These are phyloP conservation scores for Macrophya alboannulata DNA, from an alignment of 2,888 invertebrate species.

Conservation along the genomic window DNA sequence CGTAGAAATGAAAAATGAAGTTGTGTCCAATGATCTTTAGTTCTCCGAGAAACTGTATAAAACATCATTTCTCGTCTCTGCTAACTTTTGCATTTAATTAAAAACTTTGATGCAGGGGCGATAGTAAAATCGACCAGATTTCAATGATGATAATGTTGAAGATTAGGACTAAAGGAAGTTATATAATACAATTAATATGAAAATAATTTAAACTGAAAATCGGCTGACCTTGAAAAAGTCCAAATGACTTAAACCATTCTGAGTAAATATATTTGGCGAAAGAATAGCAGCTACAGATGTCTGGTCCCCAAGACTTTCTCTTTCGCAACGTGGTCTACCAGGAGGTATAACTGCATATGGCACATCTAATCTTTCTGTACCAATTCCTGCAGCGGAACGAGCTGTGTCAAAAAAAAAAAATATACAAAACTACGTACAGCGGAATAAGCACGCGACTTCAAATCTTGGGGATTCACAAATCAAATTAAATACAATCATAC, in stretches of 20 bases:
- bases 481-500: not conserved
- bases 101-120: not conserved
- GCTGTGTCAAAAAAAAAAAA: not conserved
- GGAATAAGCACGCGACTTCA: not conserved
- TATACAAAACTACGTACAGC: not conserved
- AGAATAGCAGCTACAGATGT: constrained; percentile 74
- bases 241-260: constrained; percentile 77
- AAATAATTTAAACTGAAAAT: constrained; percentile 2
- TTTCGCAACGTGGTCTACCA: constrained; percentile 54
- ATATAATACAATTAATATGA: not conserved
- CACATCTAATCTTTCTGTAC: constrained; percentile 56
- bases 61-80: not conserved
- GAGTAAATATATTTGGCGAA: constrained; percentile 79
- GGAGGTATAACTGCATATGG: constrained; percentile 51
- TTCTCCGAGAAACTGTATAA: not conserved
- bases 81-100: not conserved
- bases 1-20: not conserved
- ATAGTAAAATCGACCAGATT: not conserved
- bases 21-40: not conserved
- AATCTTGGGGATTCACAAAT: not conserved
- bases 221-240: constrained; percentile 78
- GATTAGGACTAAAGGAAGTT: constrained; percentile 1
- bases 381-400: constrained; percentile 50
- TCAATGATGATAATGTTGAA: not conserved
- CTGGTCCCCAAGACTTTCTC: constrained; percentile 57